phyloP scores from a whole-genome alignment of 1,140 invertebrate species.

The Atta texana region DNA sequence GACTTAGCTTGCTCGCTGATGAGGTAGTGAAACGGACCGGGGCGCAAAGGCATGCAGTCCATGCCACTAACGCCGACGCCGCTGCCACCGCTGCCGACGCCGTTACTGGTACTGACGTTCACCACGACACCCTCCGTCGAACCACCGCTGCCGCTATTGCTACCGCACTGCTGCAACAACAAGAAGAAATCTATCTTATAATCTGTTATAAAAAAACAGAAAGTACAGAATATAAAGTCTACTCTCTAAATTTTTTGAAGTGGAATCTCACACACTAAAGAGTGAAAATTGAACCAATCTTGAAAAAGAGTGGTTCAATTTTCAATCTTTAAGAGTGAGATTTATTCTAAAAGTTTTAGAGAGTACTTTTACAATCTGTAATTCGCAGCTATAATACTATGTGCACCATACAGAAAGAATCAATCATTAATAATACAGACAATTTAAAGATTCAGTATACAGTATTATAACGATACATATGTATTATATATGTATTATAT shows the following conservation, averaged over 20 bases:
- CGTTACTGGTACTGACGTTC: slow-evolving; percentile 83
- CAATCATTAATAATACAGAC: too few species aligned
- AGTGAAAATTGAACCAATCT: too few species aligned
- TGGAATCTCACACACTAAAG: too few species aligned
- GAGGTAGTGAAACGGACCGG: slow-evolving; percentile 91
- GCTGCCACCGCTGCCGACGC: slow-evolving; percentile 79
- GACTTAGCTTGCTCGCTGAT: slow-evolving; percentile 94
- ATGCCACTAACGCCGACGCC: slow-evolving; percentile 88
- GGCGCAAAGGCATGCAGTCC: slow-evolving; percentile 90
- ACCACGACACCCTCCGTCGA: slow-evolving; percentile 80
- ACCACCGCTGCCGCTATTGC: slow-evolving; percentile 77
- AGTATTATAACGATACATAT: background rate
- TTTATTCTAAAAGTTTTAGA: too few species aligned
- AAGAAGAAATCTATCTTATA: slow-evolving; percentile 1
- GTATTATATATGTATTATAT: too few species aligned
- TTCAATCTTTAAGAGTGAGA: too few species aligned
- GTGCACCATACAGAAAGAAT: background rate
- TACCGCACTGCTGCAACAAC: slow-evolving; percentile 81
- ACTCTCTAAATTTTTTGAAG: too few species aligned
- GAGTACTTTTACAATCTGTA: background rate
- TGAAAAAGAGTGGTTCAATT: too few species aligned
- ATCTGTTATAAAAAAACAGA: background rate
- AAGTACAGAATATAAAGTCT: background rate
- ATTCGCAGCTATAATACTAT: background rate
- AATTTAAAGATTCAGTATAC: background rate